Evolutionary conservation across 1,140 invertebrate species (phyloP), one percentile per base, ranked within the genome.

Genomic region (Scaptodrosophila lebanonensis): DNA sequence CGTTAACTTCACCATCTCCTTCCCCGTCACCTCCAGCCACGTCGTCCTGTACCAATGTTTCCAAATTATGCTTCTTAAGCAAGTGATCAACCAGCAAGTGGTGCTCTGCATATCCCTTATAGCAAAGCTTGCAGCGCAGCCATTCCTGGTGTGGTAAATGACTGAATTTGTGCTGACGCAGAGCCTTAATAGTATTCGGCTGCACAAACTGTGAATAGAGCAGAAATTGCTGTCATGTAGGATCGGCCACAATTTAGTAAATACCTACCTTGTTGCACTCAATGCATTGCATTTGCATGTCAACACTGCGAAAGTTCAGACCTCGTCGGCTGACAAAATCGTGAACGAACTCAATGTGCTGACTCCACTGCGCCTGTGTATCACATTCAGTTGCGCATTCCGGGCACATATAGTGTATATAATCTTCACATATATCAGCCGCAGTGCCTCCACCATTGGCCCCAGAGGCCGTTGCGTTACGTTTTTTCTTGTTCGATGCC

Each of bases 261-360:
- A 22, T 12, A 12, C 52, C 30, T 11, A 85, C 83, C 66, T 68
- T 42, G 11, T 83, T 76, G 42, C 83, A 85, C 16, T 85, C 66
- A 6, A 83, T 45, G 27, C 83, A 85, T 35, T 85, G 83, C 59
- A 77, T 85, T 8, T 83, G 73, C 61, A 83, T 71, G 48, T 75
- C 67, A 3, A 71, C 50, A 22, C 70, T 63, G 0, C 64, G 49
- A 18, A 85, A 85, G 29, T 85, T 85, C 1, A 85, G 48, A 3
- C 83, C 83, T 4, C 64, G 50, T 3, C 77, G 47, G 9, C 83
- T 72, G 1, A 73, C 67, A 16, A 76, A 83, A 33, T 85, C 77
- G 38, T 85, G 83, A 5, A 83, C 77, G 30, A 71, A 79, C 36
- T 85, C 77, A 38, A 85, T 83, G 25, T 85, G 83, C 43, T 83